A percentile compares a stretch with the other conserved stretches of the same genome.
phyloP scores from a whole-genome alignment of 2,113 vertebrate genomes.

The Corythaeola cristata region DNA sequence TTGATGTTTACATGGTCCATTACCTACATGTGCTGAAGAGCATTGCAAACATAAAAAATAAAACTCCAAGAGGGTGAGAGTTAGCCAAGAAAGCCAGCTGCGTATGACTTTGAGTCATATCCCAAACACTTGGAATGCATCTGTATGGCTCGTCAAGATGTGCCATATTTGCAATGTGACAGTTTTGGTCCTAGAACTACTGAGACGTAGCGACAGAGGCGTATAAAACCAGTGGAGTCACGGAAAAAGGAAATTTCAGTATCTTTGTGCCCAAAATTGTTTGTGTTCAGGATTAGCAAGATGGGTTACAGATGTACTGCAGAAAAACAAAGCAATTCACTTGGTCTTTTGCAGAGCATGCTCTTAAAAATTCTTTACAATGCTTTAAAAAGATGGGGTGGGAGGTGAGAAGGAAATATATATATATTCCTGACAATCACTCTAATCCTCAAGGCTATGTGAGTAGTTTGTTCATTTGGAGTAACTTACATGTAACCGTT shows the following conservation, averaged over 20 bases:
- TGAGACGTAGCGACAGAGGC: neutral
- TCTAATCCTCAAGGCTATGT: neutral
- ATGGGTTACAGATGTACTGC: conserved; percentile 12
- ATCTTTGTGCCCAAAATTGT: neutral
- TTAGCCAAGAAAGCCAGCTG: conserved; percentile 45
- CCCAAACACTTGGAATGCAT: neutral
- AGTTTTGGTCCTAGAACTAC: neutral
- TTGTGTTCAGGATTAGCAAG: neutral
- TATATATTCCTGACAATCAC: neutral
- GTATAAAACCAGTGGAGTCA: neutral
- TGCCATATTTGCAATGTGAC: neutral
- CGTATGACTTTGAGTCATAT: neutral
- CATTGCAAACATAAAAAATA: neutral
- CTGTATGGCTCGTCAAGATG: neutral
- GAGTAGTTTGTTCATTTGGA: neutral
- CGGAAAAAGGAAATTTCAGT: neutral
- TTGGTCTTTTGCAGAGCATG: neutral
- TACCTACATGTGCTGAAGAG: neutral
- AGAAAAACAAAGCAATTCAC: neutral
- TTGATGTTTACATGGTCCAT: neutral
- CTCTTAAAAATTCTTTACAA: neutral
- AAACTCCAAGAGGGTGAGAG: neutral
- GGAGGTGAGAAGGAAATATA: neutral
- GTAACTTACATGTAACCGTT: neutral
- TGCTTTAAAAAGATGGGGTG: neutral